A percentile compares a stretch with the other conserved stretches of the same genome.
These are phyloP conservation scores for Phalloptychus januarius DNA, from an alignment of 2,797 vertebrate species.

Conservation along the genomic window DNA sequence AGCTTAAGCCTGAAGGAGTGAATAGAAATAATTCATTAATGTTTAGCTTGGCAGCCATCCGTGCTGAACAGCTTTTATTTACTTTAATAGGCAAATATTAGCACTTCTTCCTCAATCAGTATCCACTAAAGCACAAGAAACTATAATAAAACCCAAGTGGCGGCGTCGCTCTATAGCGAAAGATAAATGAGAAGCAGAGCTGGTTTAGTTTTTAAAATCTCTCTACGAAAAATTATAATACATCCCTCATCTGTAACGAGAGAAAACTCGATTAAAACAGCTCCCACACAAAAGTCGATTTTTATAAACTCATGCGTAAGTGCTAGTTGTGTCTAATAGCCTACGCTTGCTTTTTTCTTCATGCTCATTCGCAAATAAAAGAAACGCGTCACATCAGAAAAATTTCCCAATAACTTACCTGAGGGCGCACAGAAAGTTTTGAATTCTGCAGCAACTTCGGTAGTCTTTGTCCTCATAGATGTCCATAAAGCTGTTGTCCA, in stretches of 20 bases:
- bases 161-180: not conserved
- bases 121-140: not conserved
- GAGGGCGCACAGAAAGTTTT: not conserved
- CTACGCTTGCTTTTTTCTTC: not conserved
- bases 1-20: constrained; percentile 44
- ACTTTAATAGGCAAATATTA: constrained; percentile 57
- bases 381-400: not conserved
- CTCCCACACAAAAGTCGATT: not conserved
- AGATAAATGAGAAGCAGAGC: not conserved
- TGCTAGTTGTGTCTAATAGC: not conserved
- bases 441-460: not conserved
- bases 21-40: constrained; percentile 65
- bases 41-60: constrained; percentile 60
- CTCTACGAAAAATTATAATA: not conserved
- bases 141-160: not conserved
- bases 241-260: not conserved
- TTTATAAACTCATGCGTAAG: not conserved
- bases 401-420: constrained; percentile 42
- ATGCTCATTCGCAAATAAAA: not conserved
- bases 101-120: constrained; percentile 11
- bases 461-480: not conserved
- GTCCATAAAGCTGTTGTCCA: not conserved
- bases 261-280: not conserved
- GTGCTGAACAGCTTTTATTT: constrained; percentile 28
- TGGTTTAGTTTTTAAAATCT: not conserved